A percentile compares a stretch with the other conserved stretches of the same genome.
Conservation (phyloP, 2,888 invertebrate genomes). For the Lasioglossum marginatum region DNA sequence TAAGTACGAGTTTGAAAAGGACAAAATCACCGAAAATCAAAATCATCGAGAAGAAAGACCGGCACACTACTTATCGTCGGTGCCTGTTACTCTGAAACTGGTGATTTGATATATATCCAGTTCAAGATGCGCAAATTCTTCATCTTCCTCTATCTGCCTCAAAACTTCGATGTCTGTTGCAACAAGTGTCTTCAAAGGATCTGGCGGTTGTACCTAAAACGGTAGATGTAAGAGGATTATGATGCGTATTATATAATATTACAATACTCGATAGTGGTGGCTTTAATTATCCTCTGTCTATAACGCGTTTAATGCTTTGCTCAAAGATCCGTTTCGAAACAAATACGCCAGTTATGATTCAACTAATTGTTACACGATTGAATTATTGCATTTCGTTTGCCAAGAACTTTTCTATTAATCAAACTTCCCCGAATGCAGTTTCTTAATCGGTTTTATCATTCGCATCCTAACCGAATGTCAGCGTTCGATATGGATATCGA, state of each 20-base stretch:
- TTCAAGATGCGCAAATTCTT: constrained; percentile 61
- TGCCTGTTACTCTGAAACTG: constrained; percentile 62
- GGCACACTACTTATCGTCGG: not conserved
- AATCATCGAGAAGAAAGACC: not conserved
- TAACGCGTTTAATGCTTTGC: not conserved
- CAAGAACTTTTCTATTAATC: not conserved
- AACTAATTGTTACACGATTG: not conserved
- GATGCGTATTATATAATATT: not conserved
- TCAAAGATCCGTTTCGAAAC: not conserved
- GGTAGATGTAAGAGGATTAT: constrained; percentile 35
- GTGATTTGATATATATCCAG: constrained; percentile 64
- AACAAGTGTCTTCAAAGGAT: constrained; percentile 43
- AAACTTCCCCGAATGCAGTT: not conserved
- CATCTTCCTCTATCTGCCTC: constrained; percentile 54
- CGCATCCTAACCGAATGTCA: not conserved
- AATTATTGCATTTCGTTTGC: not conserved
- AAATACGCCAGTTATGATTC: not conserved
- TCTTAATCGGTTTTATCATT: not conserved
- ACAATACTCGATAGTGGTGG: not conserved
- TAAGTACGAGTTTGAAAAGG: not conserved
- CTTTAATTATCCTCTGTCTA: constrained; percentile 16
- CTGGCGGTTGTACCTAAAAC: constrained; percentile 56
- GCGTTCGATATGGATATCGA: not conserved
- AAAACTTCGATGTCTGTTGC: constrained; percentile 36
- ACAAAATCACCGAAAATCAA: no score